Percentiles rank a stretch among this genome's conserved stretches.
Conservation (phyloP, 2,113 vertebrate species). For the Mus spicilegus region DNA sequence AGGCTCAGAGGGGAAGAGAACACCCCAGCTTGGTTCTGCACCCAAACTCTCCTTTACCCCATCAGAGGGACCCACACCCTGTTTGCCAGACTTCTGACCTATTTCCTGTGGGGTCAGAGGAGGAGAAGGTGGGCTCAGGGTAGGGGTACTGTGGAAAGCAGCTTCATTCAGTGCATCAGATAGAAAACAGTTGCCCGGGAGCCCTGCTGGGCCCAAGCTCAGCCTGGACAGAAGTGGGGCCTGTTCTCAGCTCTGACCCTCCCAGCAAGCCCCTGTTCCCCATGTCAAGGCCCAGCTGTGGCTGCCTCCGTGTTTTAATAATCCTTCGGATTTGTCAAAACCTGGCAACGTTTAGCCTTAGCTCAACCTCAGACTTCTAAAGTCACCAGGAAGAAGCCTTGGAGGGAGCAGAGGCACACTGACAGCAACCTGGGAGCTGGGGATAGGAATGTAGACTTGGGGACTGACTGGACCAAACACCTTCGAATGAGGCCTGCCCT, state of each 20-base stretch:
- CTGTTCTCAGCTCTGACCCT: constrained; percentile 40
- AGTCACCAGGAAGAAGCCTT: background rate
- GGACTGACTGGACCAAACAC: background rate
- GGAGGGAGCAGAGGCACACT: background rate
- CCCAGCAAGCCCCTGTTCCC: background rate
- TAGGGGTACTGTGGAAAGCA: constrained; percentile 37
- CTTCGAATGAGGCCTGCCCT: background rate
- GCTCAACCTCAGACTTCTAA: constrained; percentile 4
- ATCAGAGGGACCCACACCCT: background rate
- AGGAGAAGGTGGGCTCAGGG: background rate
- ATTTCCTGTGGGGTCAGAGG: constrained; percentile 60
- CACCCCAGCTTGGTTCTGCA: background rate
- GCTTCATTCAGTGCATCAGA: constrained; percentile 72
- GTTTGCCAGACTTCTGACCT: constrained; percentile 39
- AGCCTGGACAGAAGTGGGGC: constrained; percentile 50
- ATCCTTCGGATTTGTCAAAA: constrained; percentile 57
- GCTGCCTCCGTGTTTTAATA: constrained; percentile 55
- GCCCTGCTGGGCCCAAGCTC: constrained; percentile 52
- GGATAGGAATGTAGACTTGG: background rate
- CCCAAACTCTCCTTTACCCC: background rate
- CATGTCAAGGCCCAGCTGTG: constrained; percentile 54
- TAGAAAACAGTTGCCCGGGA: constrained; percentile 69
- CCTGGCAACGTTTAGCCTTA: background rate
- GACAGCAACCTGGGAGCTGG: background rate
- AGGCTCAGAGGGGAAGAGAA: background rate